Base-by-base conservation (phyloP, 2,797 vertebrate species). In the Typhlichthys eigenmanni region DNA sequence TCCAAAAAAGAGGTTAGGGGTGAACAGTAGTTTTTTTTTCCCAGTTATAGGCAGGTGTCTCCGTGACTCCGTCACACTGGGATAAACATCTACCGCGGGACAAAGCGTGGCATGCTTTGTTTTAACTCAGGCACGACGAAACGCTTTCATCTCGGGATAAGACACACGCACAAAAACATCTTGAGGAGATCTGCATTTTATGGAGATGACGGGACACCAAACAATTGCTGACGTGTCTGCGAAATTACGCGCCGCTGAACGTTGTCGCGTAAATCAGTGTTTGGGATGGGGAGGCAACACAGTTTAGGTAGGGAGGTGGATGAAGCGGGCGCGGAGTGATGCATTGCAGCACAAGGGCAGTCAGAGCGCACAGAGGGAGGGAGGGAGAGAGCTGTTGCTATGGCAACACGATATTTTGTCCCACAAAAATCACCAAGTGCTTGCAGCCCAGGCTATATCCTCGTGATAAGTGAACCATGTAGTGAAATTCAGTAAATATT, bases 261-360 rank as follows among this genome's bases (percentile, higher is more conserved):
- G 76, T 75, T 64, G 72, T 55, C 14, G 59, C 60, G 68, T 71
- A 3, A 52, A 76, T 64, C 76, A 57, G 74, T 50, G 58, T 79
- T 38, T 79, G 79, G 80, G 75, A 60, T 70, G 69, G 61, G 47
- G 69, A 70, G 68, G 58, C 46, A 48, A 48, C 13, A 43, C 63
- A 68, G 13, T 59, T 58, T 50, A 47, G 60, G 74, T 59, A 66
- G 66, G 24, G 71, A 63, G 62, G 69, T 50, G 58, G 53, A 24
- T 60, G 72, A 62, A 64, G 71, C 56, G 47, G 67, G 61, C 52
- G 48, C 63, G 55, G 61, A 59, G 75, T 85, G 88, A 86, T 87
- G 86, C 85, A 81, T 70, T 82, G 66, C 84, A 82, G 86, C 60
- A 78, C 66, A 65, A 70, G 54, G 70, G 79, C 49, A 74, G 71